Base-by-base conservation (phyloP, 2,113 vertebrate genomes). In the Bungarus multicinctus region DNA sequence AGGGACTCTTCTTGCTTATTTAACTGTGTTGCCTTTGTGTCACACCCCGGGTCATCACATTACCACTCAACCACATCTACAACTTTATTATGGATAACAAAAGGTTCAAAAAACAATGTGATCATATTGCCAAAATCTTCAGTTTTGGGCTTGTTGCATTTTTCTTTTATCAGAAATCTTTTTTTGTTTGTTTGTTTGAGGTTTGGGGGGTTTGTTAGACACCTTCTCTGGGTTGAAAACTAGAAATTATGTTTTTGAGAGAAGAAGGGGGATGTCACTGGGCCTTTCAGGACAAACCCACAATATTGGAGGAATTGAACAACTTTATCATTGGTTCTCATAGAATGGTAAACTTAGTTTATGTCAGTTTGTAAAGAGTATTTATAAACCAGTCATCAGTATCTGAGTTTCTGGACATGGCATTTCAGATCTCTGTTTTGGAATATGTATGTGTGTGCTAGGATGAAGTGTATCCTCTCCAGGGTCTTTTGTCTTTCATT, bases 331-430 rank as follows among this genome's bases (percentile, higher is more conserved):
- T 88, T 93, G 14, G 47, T 90, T 94, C 92, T 87, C 87, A 30
- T 43, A 3, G 50, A 90, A 90, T 69, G 93, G 81, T 94, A 92
- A 95, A 93, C 5, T 5, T 92, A 58, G 43, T 93, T 94, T 95
- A 96, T 27, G 92, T 91, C 30, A 60, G 54, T 50, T 50, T 64
- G 85, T 93, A 95, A 94, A 92, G 95, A 90, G 39, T 92, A 85
- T 50, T 16, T 34, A 85, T 96, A 95, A 94, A 93, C 20, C 93
- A 94, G 91, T 96, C 34, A 95, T 34, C 94, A 30, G 91, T 52
- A 11, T 50, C 60, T 87, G 81, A 69, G 47, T 50, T 30, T 64
- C 20, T 57, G 86, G 91, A 45, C 57, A 89, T 74, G 87, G 34
- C 85, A 90, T 93, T 53, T 25, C 85, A 90, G 58, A 86, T 58